phyloP scores from a whole-genome alignment of 2,888 invertebrate genomes.

The Agrenia bidenticulata region DNA sequence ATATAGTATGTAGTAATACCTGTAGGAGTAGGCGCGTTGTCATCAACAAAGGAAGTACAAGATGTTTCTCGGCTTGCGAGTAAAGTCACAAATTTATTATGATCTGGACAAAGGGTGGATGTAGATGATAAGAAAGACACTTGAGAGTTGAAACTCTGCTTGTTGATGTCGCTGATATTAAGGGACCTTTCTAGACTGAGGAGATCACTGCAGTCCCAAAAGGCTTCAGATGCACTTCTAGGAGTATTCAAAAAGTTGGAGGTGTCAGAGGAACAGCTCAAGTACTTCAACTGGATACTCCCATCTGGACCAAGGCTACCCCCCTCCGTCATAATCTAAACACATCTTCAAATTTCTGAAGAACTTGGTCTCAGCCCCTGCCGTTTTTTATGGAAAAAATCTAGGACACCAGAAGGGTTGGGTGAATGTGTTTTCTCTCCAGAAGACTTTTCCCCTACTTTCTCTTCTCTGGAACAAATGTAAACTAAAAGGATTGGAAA shows the following conservation, averaged over 20 bases:
- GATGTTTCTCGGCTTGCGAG: constrained; percentile 15
- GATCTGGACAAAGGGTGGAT: constrained; percentile 19
- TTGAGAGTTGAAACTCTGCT: constrained; percentile 9
- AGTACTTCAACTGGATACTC: constrained; percentile 14
- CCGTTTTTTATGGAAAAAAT: constrained; percentile 9
- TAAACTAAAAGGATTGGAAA: background rate
- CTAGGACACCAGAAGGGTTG: constrained; percentile 4
- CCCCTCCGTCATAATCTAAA: constrained; percentile 17
- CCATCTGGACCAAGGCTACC: constrained; percentile 12
- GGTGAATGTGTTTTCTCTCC: constrained; percentile 11
- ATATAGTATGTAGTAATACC: background rate
- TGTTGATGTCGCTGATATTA: constrained; percentile 11
- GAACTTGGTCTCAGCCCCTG: background rate
- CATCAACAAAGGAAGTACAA: constrained; percentile 3
- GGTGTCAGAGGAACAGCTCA: constrained; percentile 7
- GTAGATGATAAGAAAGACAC: constrained; percentile 23
- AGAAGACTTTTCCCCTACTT: constrained; percentile 3
- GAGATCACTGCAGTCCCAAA: constrained; percentile 47
- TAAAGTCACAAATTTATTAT: constrained; percentile 11
- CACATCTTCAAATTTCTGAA: constrained; percentile 11
- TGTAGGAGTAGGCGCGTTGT: constrained; percentile 11
- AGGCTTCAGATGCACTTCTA: constrained; percentile 28
- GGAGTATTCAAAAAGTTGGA: constrained; percentile 1
- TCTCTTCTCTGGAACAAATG: background rate
- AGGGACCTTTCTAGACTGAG: constrained; percentile 39